These are phyloP conservation scores for Pycnonotus jocosus DNA, from an alignment of 2,113 vertebrate species.

Conservation along the genomic window DNA sequence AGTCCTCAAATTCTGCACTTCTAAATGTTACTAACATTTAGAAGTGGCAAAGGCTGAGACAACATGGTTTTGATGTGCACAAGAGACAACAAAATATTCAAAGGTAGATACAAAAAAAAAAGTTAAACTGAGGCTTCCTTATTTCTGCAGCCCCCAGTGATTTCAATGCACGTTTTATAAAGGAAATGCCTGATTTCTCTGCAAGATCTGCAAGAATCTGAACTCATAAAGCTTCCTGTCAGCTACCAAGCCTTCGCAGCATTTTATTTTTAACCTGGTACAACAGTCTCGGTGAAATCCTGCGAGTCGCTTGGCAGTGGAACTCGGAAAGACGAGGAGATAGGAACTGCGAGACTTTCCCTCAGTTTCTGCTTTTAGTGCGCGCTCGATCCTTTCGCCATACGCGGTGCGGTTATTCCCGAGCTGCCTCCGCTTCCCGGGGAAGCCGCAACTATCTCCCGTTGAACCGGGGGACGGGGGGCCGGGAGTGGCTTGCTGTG, in stretches of 20 bases:
- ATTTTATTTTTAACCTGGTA: neutral
- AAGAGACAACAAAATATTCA: neutral
- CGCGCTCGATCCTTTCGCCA: neutral
- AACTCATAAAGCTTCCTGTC: neutral
- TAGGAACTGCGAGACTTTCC: neutral
- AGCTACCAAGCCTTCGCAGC: neutral
- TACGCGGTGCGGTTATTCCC: neutral
- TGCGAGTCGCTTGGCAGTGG: rapidly evolving
- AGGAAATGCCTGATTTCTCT: neutral
- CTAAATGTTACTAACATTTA: neutral
- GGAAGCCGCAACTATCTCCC: neutral
- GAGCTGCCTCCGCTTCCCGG: neutral
- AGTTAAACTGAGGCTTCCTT: neutral
- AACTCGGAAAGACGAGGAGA: neutral
- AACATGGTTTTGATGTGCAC: neutral
- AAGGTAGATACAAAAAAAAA: neutral
- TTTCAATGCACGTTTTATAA: neutral
- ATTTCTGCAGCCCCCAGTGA: neutral
- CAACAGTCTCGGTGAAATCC: neutral
- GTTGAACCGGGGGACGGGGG: neutral
- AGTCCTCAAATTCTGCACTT: neutral
- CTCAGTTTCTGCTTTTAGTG: neutral
- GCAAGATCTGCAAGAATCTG: neutral
- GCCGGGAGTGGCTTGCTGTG: neutral
- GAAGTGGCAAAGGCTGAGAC: neutral